Percentiles rank a stretch among this genome's conserved stretches.
Conservation (phyloP, 2,113 vertebrate species). For the Calypte anna region DNA sequence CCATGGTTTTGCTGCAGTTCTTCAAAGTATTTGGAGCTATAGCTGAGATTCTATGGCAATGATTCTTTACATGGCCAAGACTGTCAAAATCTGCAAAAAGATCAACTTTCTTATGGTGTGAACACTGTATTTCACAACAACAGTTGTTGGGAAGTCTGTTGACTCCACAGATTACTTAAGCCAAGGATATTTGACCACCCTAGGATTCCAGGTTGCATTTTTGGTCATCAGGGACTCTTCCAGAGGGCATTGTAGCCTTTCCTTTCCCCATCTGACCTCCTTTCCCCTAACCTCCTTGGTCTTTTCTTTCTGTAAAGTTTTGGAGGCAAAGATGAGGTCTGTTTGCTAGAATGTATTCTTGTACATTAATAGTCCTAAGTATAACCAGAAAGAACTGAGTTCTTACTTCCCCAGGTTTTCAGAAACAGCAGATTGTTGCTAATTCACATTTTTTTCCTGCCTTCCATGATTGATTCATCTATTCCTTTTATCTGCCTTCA, state of each 20-base stretch:
- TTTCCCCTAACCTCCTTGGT: background rate
- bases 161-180: background rate
- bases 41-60: background rate
- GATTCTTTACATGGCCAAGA: background rate
- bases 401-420: slow-evolving; percentile 32
- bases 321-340: background rate
- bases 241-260: background rate
- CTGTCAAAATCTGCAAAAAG: background rate
- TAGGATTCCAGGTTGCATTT: background rate
- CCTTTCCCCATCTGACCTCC: background rate
- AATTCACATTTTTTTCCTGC: background rate
- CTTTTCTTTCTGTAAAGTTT: background rate
- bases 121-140: background rate
- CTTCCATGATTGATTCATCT: slow-evolving; percentile 4
- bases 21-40: background rate
- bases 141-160: background rate
- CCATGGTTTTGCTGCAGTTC: background rate
- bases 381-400: background rate
- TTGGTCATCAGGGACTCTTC: background rate
- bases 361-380: background rate
- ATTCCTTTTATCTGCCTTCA: slow-evolving; percentile 59
- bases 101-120: background rate
- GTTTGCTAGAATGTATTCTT: background rate
- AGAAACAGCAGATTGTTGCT: background rate
- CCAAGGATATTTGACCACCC: background rate